Evolutionary conservation across 1,140 invertebrate species (phyloP), one percentile per base, ranked within the genome.

Genomic region (Diprion similis): DNA sequence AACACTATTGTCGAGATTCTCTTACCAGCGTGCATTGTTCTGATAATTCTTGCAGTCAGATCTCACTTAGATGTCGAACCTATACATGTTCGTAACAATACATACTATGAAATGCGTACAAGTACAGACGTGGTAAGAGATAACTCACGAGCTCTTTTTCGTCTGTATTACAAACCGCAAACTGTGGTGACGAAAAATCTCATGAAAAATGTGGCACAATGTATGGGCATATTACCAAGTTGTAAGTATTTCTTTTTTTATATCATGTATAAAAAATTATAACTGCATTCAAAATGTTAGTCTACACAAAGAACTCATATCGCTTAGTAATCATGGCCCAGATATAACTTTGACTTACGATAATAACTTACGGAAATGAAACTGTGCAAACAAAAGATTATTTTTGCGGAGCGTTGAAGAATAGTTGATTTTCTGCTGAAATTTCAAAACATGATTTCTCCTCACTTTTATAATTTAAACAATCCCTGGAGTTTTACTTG

Each of bases 1-100:
- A 18, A 81, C 78, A 10, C 10, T 87, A 6, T 88, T 18, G 67
- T 85, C 15, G 82, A 88, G 74, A 80, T 85, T 71, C 24, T 83
- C 8, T 73, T 87, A 70, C 86, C 87, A n/a, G 48, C 87, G 19
- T 59, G 51, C n/a, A 4, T 59, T 13, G n/a, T 59, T 17, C 4
- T 4, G 11, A 13, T 9, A 17, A 59, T 11, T 4, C n/a, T 59
- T 13, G 11, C n/a, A 17, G 11, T 59, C 51, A 59, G 51, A 59
- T 59, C 51, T 4, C 4, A 15, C 51, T 59, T 15, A 13, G 51
- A 59, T 17, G n/a, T 59, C 51, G 51, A 59, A 59, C 51, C 51
- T 13, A 15, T 17, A 17, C n/a, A 59, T 17, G n/a, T 59, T 17
- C 11, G n/a, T 6, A 17, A 59, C 11, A 59, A 9, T 0, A 59